phyloP scores from a whole-genome alignment of 1,140 invertebrate genomes.

The Drosophila pandora region DNA sequence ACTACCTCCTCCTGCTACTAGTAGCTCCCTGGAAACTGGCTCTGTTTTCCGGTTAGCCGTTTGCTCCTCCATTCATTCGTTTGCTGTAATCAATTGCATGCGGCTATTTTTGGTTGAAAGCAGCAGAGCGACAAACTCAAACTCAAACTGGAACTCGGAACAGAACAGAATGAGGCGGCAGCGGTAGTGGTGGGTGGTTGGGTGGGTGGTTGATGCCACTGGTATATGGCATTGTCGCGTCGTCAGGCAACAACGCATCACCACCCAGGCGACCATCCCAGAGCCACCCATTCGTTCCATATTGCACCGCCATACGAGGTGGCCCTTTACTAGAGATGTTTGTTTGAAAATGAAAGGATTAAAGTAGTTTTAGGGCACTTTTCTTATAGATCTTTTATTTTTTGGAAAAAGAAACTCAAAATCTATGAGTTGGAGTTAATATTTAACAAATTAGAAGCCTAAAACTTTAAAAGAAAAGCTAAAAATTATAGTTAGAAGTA shows the following conservation, averaged over 20 bases:
- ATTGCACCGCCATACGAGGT: neutral
- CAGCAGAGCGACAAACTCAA: slow-evolving; percentile 3
- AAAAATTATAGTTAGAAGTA: neutral
- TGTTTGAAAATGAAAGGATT: neutral
- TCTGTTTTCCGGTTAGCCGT: slow-evolving; percentile 30
- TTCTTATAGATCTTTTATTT: no score
- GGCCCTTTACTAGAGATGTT: neutral
- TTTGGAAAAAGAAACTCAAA: no score
- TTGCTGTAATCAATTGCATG: slow-evolving; percentile 46
- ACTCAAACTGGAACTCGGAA: slow-evolving; percentile 1
- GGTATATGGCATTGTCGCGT: slow-evolving; percentile 26
- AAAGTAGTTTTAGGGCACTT: no score
- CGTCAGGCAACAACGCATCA: slow-evolving; percentile 20
- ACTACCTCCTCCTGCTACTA: neutral
- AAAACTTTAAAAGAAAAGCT: no score
- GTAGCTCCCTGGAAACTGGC: slow-evolving; percentile 2
- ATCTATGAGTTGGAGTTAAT: no score
- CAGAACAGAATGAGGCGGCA: neutral
- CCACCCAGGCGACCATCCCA: slow-evolving; percentile 3
- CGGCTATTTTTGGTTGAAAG: slow-evolving; percentile 29
- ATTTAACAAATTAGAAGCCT: no score
- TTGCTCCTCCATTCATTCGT: slow-evolving; percentile 32
- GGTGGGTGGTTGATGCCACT: neutral
- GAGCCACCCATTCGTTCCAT: neutral
- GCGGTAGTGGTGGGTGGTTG: neutral